Evolutionary conservation across 1,140 invertebrate species (phyloP).

Genomic region (Batillaria attramentaria): DNA sequence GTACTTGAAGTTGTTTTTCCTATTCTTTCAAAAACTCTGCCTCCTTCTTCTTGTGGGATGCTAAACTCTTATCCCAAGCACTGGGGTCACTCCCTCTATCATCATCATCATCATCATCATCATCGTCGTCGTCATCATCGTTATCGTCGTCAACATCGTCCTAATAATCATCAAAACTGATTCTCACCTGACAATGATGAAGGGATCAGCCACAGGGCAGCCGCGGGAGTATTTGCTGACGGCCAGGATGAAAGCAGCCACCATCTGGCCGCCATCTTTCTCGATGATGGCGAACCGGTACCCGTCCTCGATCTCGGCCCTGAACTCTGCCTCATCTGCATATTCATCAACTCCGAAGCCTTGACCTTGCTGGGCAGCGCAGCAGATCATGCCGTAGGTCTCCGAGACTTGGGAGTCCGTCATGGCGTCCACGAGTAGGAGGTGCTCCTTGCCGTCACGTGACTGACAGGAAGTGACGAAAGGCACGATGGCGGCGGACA

Average conservation of each 20-base stretch:
- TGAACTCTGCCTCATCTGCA: conserved; percentile 49
- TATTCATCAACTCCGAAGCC: conserved; percentile 59
- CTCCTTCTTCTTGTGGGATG: no score
- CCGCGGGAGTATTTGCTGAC: conserved; percentile 58
- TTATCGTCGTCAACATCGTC: no score
- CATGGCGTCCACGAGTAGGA: conserved; percentile 55
- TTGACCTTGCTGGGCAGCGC: conserved; percentile 44
- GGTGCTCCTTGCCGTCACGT: conserved; percentile 25
- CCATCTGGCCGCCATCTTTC: conserved; percentile 45
- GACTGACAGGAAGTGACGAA: conserved; percentile 32
- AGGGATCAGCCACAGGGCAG: conserved; percentile 50
- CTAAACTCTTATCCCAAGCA: no score
- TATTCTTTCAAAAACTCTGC: no score
- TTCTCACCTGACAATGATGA: conserved; percentile 50
- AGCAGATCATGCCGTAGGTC: conserved; percentile 52
- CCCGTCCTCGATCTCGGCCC: conserved; percentile 46
- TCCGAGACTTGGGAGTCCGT: conserved; percentile 50
- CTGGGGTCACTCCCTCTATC: no score
- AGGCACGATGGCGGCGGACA: conserved; percentile 3
- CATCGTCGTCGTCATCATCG: no score
- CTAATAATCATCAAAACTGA: no score
- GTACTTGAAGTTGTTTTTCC: no score
- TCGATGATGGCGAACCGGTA: conserved; percentile 53
- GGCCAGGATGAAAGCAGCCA: conserved; percentile 56
- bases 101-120: no score